Evolutionary conservation across 2,113 vertebrate species (phyloP).

Genomic region (Triplophysa dalaica): DNA sequence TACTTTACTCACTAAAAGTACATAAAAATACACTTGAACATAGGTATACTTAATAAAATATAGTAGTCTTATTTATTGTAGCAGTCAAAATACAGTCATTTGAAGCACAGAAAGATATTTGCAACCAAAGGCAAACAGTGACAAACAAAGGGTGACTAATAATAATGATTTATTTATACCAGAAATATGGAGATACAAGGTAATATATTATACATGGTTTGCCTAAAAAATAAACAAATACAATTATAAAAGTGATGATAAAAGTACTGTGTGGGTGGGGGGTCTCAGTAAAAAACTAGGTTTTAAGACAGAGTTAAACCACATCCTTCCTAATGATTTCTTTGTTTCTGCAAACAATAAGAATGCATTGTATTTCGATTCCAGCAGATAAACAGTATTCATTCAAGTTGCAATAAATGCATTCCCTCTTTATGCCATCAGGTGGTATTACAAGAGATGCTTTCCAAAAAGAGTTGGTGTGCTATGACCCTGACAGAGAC

Average conservation of each 20-base stretch:
- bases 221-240: neutral
- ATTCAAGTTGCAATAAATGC: neutral
- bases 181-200: too few species aligned
- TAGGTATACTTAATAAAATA: too few species aligned
- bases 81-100: too few species aligned
- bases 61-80: too few species aligned
- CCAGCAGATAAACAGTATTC: neutral
- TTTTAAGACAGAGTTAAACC: slow-evolving; percentile 1
- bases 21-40: too few species aligned
- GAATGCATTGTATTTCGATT: neutral
- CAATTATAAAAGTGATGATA: neutral
- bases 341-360: neutral
- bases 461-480: slow-evolving; percentile 79
- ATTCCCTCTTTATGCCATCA: slow-evolving; percentile 44
- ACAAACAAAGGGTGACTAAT: too few species aligned
- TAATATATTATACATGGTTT: neutral
- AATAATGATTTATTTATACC: too few species aligned
- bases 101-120: too few species aligned
- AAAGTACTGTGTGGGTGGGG: slow-evolving; percentile 36
- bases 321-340: slow-evolving; percentile 48
- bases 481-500: slow-evolving; percentile 69
- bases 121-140: too few species aligned
- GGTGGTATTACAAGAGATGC: slow-evolving; percentile 80
- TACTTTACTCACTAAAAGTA: too few species aligned
- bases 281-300: neutral